Conservation (phyloP, 2,888 invertebrate genomes). For the Arrhopalites spinosus region DNA sequence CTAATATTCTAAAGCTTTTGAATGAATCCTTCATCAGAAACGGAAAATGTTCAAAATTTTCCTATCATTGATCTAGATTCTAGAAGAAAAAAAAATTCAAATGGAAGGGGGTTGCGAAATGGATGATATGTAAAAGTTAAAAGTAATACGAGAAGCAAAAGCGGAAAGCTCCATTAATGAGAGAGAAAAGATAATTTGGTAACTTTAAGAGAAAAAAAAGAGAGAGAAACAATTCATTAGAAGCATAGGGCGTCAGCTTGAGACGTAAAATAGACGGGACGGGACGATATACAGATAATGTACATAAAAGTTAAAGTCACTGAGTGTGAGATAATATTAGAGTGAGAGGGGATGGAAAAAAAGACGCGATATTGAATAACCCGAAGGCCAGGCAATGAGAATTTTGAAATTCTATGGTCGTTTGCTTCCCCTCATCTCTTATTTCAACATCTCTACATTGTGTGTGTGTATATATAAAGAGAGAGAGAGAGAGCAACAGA, state of each 20-base stretch:
- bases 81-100: not conserved
- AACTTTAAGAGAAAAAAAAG: not conserved
- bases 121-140: not conserved
- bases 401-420: too few species aligned
- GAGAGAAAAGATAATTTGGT: not conserved
- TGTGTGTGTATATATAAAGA: too few species aligned
- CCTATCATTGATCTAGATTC: not conserved
- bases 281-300: too few species aligned
- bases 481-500: conserved; percentile 11
- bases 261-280: too few species aligned
- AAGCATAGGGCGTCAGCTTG: not conserved
- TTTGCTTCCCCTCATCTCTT: too few species aligned
- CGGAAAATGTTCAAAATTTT: too few species aligned
- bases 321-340: not conserved
- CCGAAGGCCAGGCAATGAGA: not conserved
- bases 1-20: too few species aligned
- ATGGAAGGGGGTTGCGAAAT: not conserved
- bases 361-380: not conserved
- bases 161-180: not conserved
- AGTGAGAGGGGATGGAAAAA: not conserved
- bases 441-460: too few species aligned
- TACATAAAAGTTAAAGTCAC: too few species aligned
- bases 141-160: not conserved
- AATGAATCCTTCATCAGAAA: too few species aligned
- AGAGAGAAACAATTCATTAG: not conserved